Evolutionary conservation across 2,113 vertebrate species (phyloP).

Genomic region (Corythoichthys intestinalis): DNA sequence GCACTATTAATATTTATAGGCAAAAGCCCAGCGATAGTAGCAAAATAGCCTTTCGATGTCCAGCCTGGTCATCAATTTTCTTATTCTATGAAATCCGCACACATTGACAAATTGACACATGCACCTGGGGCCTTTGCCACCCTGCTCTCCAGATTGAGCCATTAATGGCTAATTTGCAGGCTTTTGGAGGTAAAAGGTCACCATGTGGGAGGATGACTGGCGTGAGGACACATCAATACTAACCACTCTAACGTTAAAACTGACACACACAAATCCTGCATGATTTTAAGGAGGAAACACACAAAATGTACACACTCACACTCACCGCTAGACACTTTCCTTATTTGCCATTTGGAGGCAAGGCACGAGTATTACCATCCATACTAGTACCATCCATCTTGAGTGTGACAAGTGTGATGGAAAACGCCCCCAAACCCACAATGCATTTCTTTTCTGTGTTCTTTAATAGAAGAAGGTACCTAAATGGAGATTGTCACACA

Average conservation of each 20-base stretch:
- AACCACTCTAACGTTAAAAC: slow-evolving; percentile 9
- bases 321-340: slow-evolving; percentile 8
- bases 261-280: slow-evolving; percentile 4
- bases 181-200: slow-evolving; percentile 59
- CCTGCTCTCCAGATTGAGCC: slow-evolving; percentile 35
- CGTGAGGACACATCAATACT: slow-evolving; percentile 51
- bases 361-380: slow-evolving; percentile 45
- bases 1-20: background rate
- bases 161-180: slow-evolving; percentile 67
- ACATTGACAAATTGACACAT: slow-evolving; percentile 6
- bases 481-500: slow-evolving; percentile 32
- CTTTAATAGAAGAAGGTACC: slow-evolving; percentile 35
- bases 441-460: slow-evolving; percentile 37
- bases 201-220: slow-evolving; percentile 58
- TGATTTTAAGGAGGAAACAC: slow-evolving; percentile 3
- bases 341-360: slow-evolving; percentile 25
- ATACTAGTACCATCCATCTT: slow-evolving; percentile 49
- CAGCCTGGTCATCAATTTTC: background rate
- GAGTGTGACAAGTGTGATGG: slow-evolving; percentile 59
- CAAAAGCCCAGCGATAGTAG: background rate
- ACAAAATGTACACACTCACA: slow-evolving; percentile 3
- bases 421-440: slow-evolving; percentile 52
- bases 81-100: background rate
- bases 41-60: slow-evolving; percentile 10
- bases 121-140: slow-evolving; percentile 28